phyloP scores from a whole-genome alignment of 2,888 invertebrate genomes.

The Drosophila nigricruria region DNA sequence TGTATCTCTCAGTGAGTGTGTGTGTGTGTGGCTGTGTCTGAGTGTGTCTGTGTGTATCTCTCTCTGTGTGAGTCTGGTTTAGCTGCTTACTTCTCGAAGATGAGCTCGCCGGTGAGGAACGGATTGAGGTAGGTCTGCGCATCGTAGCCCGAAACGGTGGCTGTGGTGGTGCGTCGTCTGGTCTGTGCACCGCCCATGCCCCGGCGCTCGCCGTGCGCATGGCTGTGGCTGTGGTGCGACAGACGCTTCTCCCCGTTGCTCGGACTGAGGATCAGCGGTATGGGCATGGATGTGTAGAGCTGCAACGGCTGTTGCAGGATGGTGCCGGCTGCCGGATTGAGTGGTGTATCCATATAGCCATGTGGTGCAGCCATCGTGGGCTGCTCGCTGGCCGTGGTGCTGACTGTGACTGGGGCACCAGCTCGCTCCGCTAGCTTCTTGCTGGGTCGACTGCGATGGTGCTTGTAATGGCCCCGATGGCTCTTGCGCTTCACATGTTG shows the following conservation, averaged over 20 bases:
- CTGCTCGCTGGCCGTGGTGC: slow-evolving; percentile 37
- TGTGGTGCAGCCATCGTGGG: slow-evolving; percentile 50
- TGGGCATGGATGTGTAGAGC: slow-evolving; percentile 82
- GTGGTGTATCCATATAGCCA: slow-evolving; percentile 72
- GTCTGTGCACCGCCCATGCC: slow-evolving; percentile 54
- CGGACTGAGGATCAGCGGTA: slow-evolving; percentile 81
- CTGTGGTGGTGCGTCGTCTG: slow-evolving; percentile 73
- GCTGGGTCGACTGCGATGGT: slow-evolving; percentile 58
- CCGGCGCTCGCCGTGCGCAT: slow-evolving; percentile 66
- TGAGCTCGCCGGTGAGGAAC: slow-evolving; percentile 82
- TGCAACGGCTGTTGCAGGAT: slow-evolving; percentile 70
- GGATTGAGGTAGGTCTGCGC: slow-evolving; percentile 82
- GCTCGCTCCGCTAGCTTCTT: slow-evolving; percentile 33
- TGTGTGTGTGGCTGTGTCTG: background rate
- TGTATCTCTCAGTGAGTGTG: background rate
- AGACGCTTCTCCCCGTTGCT: slow-evolving; percentile 80
- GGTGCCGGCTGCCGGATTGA: slow-evolving; percentile 77
- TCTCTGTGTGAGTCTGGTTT: background rate
- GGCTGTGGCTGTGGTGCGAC: slow-evolving; percentile 68
- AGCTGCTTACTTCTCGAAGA: slow-evolving; percentile 80
- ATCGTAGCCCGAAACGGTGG: slow-evolving; percentile 78
- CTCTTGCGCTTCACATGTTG: slow-evolving; percentile 71
- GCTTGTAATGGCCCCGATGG: slow-evolving; percentile 81
- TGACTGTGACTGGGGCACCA: slow-evolving; percentile 5
- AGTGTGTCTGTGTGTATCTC: background rate